Percentiles rank a stretch among this genome's conserved stretches.
Conservation (phyloP, 2,797 vertebrate genomes). For the Hoplostethus mediterraneus region DNA sequence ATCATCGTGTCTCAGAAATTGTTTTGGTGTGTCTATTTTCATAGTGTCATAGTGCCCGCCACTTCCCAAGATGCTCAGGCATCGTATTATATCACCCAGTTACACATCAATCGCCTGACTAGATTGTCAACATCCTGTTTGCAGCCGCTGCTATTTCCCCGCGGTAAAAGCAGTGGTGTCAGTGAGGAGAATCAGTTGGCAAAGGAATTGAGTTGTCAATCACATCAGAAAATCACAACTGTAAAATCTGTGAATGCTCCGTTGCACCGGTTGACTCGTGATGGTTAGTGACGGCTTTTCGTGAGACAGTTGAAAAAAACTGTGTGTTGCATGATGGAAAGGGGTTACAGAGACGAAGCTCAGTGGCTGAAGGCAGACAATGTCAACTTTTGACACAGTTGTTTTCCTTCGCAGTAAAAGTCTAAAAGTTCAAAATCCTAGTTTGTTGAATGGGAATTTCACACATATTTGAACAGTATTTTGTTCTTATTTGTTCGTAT, state of each 20-base stretch:
- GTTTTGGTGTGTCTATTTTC: constrained; percentile 40
- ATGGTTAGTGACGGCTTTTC: constrained; percentile 46
- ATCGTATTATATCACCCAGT: constrained; percentile 43
- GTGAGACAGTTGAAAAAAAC: not conserved
- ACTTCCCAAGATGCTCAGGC: constrained; percentile 43
- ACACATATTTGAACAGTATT: not conserved
- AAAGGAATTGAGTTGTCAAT: constrained; percentile 62
- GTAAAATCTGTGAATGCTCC: constrained; percentile 60
- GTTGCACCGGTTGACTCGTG: constrained; percentile 45
- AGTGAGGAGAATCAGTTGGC: constrained; percentile 35
- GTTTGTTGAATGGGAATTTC: not conserved
- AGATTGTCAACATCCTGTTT: constrained; percentile 38
- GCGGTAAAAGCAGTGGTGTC: constrained; percentile 44
- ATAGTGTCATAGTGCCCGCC: not conserved
- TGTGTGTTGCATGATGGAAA: not conserved
- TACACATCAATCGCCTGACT: constrained; percentile 64
- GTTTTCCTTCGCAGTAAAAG: not conserved
- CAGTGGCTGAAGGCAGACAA: constrained; percentile 7
- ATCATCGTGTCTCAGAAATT: constrained; percentile 36
- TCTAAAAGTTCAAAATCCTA: not conserved
- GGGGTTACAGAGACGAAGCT: constrained; percentile 15
- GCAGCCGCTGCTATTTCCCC: constrained; percentile 33
- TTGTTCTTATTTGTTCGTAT: no score
- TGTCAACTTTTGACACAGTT: not conserved
- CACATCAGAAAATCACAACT: constrained; percentile 60